Percentiles rank a stretch among this genome's conserved stretches.
Conservation (phyloP, 2,888 invertebrate genomes). For the Alsophila aescularia region DNA sequence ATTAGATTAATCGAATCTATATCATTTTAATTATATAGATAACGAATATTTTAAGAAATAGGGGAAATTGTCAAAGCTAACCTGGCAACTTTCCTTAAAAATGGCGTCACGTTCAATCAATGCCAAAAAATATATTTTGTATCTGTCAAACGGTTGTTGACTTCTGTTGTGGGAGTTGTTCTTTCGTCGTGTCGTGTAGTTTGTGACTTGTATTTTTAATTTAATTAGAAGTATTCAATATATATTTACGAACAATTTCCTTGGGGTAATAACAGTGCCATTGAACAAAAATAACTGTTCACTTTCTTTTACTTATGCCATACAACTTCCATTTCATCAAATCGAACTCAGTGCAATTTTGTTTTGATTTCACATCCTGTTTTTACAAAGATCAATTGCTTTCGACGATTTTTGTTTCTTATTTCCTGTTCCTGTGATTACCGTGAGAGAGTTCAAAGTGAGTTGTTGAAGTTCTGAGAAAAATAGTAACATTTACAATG, state of each 20-base stretch:
- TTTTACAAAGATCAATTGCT: slow-evolving; percentile 45
- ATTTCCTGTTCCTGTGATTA: slow-evolving; percentile 43
- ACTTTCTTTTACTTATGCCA: background rate
- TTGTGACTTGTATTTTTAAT: too few species aligned
- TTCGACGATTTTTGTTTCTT: slow-evolving; percentile 37
- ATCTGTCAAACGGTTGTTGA: slow-evolving; percentile 80
- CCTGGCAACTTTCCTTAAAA: slow-evolving; percentile 42
- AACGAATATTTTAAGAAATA: background rate
- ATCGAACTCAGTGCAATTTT: slow-evolving; percentile 41
- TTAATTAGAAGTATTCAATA: slow-evolving; percentile 1
- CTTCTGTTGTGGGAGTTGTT: slow-evolving; percentile 47
- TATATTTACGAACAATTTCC: background rate
- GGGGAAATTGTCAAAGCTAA: slow-evolving; percentile 22
- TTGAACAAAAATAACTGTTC: background rate
- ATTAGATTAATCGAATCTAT: too few species aligned
- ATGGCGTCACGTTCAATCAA: slow-evolving; percentile 55
- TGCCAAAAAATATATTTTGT: background rate
- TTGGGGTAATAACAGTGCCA: background rate
- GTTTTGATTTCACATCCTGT: slow-evolving; percentile 60
- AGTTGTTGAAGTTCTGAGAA: background rate
- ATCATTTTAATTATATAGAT: too few species aligned
- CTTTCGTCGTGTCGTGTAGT: slow-evolving; percentile 38
- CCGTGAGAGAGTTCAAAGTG: slow-evolving; percentile 21
- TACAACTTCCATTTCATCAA: background rate
- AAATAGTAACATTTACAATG: slow-evolving; percentile 1